A percentile compares a stretch with the other conserved stretches of the same genome.
phyloP scores from a whole-genome alignment of 2,888 invertebrate genomes.

The Cephus nigrinus region DNA sequence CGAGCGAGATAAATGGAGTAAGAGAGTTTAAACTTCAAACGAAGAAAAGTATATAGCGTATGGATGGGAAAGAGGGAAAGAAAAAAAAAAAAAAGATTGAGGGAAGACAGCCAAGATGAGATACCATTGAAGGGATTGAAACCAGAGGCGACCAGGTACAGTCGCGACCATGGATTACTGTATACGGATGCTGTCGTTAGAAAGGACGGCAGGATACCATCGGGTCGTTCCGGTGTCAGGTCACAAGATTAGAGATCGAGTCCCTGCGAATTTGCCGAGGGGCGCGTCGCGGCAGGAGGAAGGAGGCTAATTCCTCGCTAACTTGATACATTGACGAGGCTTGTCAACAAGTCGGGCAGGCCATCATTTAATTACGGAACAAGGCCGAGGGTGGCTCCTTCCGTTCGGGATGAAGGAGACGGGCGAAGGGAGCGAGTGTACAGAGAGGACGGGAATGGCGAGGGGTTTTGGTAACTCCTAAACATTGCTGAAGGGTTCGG shows the following conservation, averaged over 20 bases:
- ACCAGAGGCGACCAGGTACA: neutral
- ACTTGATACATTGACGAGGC: constrained; percentile 54
- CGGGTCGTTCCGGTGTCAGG: neutral
- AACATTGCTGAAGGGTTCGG: neutral
- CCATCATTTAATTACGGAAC: constrained; percentile 60
- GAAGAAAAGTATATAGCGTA: neutral
- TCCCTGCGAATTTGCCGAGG: neutral
- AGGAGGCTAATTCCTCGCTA: constrained; percentile 43
- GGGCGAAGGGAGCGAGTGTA: constrained; percentile 27
- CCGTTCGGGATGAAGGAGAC: constrained; percentile 12
- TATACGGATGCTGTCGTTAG: neutral
- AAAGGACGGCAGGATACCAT: neutral
- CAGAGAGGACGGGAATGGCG: neutral
- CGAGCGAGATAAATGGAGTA: neutral
- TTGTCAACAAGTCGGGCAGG: constrained; percentile 52
- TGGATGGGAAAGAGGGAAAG: neutral
- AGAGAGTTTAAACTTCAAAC: neutral
- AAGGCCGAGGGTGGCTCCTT: constrained; percentile 30
- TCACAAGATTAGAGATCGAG: neutral
- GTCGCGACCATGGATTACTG: neutral
- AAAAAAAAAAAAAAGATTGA: too few relatives aligned
- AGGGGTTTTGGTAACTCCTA: neutral
- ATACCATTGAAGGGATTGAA: neutral
- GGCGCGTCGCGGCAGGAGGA: neutral
- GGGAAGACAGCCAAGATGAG: neutral